Evolutionary conservation across 1,140 invertebrate species (phyloP).

Genomic region (Cephus cinctus): DNA sequence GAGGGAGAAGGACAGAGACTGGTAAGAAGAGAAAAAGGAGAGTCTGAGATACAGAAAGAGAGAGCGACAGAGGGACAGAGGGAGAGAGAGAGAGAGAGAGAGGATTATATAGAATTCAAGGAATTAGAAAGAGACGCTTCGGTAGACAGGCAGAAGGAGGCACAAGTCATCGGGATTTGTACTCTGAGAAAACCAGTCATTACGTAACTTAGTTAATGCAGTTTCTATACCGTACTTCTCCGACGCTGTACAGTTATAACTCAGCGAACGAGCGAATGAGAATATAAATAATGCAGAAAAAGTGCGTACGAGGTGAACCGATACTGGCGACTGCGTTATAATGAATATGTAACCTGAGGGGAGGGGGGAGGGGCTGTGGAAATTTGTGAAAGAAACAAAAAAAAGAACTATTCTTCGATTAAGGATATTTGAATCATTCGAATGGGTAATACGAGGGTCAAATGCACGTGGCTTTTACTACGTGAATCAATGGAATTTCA

Average conservation of each 20-base stretch:
- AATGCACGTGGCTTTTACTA: no score
- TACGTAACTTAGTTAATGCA: conserved; percentile 32
- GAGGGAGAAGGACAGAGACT: conserved; percentile 5
- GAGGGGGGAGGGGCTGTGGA: no score
- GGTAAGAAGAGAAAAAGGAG: no score
- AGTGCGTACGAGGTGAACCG: no score
- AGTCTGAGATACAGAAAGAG: conserved; percentile 14
- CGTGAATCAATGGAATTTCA: no score
- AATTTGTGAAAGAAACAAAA: no score
- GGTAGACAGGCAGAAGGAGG: conserved; percentile 10
- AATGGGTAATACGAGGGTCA: no score
- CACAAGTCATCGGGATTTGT: conserved; percentile 19
- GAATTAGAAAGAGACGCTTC: background rate
- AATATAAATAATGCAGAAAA: no score
- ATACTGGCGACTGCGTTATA: no score
- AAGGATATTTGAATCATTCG: no score
- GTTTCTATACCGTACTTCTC: conserved; percentile 5
- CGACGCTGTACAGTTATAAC: conserved; percentile 21
- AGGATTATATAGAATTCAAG: conserved; percentile 3
- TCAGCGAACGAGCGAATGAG: conserved; percentile 8
- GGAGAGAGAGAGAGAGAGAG: conserved; percentile 3
- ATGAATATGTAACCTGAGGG: no score
- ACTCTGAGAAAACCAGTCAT: conserved; percentile 27
- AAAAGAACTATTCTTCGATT: no score
- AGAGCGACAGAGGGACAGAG: conserved; percentile 6